A percentile compares a stretch with the other conserved stretches of the same genome.
Conservation (phyloP, 2,113 vertebrate species). For the Plecotus auritus region DNA sequence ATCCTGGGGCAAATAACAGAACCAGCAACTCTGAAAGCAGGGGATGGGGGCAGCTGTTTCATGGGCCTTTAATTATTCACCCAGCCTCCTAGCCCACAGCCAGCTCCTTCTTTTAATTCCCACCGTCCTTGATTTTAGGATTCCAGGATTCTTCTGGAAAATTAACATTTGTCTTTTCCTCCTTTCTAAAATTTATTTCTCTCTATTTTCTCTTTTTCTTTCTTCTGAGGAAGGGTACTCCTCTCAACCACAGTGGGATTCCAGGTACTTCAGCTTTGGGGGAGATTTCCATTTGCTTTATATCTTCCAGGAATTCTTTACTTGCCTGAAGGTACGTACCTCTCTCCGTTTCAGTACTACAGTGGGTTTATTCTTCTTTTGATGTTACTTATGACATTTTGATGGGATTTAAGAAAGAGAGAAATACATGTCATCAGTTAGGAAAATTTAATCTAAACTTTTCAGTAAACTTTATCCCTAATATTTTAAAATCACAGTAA, state of each 20-base stretch:
- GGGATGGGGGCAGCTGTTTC: not conserved
- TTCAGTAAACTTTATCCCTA: not conserved
- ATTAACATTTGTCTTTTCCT: not conserved
- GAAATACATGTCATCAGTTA: not conserved
- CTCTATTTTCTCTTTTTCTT: rapidly evolving
- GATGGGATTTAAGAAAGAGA: not conserved
- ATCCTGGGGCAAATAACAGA: not conserved
- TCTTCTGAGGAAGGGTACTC: not conserved
- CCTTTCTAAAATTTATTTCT: rapidly evolving
- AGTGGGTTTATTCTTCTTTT: not conserved
- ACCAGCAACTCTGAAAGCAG: not conserved
- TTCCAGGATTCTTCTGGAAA: not conserved
- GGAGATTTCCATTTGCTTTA: not conserved
- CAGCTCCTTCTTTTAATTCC: not conserved
- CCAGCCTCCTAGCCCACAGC: not conserved
- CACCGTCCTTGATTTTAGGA: not conserved
- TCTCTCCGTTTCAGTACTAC: not conserved
- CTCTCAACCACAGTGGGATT: not conserved
- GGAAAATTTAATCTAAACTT: not conserved
- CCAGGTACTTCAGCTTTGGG: not conserved
- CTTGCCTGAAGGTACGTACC: not conserved
- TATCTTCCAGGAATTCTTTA: not conserved
- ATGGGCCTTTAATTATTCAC: not conserved
- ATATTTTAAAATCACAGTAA: not conserved
- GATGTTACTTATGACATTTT: not conserved